Evolutionary conservation across 2,113 vertebrate species (phyloP).

Genomic region (Seriola quinqueradiata): DNA sequence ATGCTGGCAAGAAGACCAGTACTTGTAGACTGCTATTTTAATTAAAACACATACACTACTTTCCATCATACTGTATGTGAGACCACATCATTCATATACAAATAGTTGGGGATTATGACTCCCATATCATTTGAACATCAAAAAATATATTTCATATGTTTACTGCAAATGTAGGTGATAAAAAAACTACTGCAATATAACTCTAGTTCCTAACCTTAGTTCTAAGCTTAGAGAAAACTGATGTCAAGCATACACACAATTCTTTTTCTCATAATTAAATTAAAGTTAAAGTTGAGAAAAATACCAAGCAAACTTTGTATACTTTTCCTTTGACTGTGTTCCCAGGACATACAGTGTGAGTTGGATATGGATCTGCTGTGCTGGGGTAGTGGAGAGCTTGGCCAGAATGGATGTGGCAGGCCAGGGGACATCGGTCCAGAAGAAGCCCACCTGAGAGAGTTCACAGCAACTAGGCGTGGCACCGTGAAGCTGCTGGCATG

Average conservation of each 20-base stretch:
- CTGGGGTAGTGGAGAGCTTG: conserved; percentile 67
- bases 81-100: neutral
- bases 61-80: neutral
- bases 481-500: conserved; percentile 64
- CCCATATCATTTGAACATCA: neutral
- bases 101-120: neutral
- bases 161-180: neutral
- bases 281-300: neutral
- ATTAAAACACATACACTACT: neutral
- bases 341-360: conserved; percentile 20
- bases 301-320: neutral
- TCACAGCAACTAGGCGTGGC: conserved; percentile 39
- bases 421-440: conserved; percentile 31
- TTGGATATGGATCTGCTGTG: conserved; percentile 57
- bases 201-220: neutral
- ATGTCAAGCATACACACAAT: neutral
- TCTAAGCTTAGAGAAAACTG: neutral
- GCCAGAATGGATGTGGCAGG: conserved; percentile 52
- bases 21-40: conserved; percentile 1
- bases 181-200: conserved; percentile 10
- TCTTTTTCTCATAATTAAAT: neutral
- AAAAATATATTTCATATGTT: neutral
- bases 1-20: conserved; percentile 5
- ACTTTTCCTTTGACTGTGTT: conserved; percentile 8
- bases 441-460: conserved; percentile 50